Evolutionary conservation across 2,888 invertebrate genomes (phyloP).

Genomic region (Chouioia cunea): DNA sequence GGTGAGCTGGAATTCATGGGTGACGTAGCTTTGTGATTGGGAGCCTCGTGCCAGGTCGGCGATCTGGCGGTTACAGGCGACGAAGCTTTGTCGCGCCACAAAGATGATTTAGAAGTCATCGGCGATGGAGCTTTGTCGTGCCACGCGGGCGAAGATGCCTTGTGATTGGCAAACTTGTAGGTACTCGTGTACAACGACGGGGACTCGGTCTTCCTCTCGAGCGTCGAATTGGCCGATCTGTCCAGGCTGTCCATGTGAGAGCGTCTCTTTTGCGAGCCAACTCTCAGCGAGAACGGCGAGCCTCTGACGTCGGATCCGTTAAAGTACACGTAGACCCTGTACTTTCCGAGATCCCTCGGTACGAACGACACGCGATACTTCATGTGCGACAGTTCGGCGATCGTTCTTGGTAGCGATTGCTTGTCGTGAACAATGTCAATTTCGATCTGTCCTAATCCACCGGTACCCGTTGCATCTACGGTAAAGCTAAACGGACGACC

Average conservation of each 20-base stretch:
- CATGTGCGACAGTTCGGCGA: slow-evolving; percentile 81
- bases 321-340: slow-evolving; percentile 90
- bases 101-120: background rate
- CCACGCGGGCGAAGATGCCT: slow-evolving; percentile 49
- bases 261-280: slow-evolving; percentile 77
- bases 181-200: slow-evolving; percentile 55
- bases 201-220: slow-evolving; percentile 63
- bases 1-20: background rate
- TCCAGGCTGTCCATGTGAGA: slow-evolving; percentile 42
- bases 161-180: slow-evolving; percentile 52
- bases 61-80: slow-evolving; percentile 50
- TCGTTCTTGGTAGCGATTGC: slow-evolving; percentile 84
- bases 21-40: slow-evolving; percentile 17
- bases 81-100: slow-evolving; percentile 8
- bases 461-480: slow-evolving; percentile 81
- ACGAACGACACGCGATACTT: slow-evolving; percentile 85
- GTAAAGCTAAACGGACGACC: slow-evolving; percentile 89
- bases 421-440: slow-evolving; percentile 93
- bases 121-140: background rate
- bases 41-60: slow-evolving; percentile 15
- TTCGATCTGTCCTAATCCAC: slow-evolving; percentile 88
- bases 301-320: slow-evolving; percentile 87
- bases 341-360: slow-evolving; percentile 84
- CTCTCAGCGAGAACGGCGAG: slow-evolving; percentile 88
- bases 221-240: slow-evolving; percentile 58